Evolutionary conservation across 2,797 vertebrate species (phyloP).

Genomic region (Coregonus ussuriensis): DNA sequence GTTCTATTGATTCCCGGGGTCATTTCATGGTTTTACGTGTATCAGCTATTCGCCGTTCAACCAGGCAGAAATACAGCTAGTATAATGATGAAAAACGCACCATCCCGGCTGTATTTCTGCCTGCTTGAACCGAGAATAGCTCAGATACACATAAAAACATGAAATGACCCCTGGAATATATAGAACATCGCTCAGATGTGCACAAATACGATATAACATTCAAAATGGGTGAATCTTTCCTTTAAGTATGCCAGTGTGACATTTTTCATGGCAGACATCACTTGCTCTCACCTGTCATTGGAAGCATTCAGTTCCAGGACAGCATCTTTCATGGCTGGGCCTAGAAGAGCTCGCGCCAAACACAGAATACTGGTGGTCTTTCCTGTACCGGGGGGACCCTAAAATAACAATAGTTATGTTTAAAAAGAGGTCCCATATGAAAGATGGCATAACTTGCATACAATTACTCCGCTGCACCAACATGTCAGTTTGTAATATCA

Average conservation of each 20-base stretch:
- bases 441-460: background rate
- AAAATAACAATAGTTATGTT: background rate
- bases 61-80: no score
- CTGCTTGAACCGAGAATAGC: no score
- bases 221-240: no score
- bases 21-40: no score
- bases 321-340: constrained; percentile 90
- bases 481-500: background rate
- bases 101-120: no score
- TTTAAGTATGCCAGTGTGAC: background rate
- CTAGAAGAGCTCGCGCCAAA: constrained; percentile 89
- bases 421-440: constrained; percentile 9
- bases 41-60: no score
- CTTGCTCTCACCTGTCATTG: constrained; percentile 85
- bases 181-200: background rate
- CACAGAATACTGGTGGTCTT: constrained; percentile 98
- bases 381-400: constrained; percentile 95
- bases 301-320: constrained; percentile 97
- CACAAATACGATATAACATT: no score
- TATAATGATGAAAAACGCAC: no score
- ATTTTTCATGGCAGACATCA: background rate
- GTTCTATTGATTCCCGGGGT: no score
- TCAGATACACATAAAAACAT: no score
- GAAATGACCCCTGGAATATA: no score
- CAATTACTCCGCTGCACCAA: background rate